Percentiles rank a stretch among this genome's conserved stretches.
Conservation (phyloP, 2,888 invertebrate genomes). For the Drosophila leonis region DNA sequence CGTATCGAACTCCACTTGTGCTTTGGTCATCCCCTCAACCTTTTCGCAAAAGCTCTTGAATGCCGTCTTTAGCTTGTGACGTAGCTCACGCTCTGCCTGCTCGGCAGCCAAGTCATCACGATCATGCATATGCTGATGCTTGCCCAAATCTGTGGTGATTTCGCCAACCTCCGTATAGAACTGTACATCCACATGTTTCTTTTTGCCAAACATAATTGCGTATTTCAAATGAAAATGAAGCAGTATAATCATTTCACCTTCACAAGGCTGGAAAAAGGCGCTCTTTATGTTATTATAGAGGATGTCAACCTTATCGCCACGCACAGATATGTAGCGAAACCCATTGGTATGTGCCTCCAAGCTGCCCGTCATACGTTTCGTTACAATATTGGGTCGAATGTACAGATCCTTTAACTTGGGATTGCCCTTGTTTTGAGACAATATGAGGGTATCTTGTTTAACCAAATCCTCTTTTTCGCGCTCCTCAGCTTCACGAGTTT, state of each 20-base stretch:
- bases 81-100: constrained; percentile 98
- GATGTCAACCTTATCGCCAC: constrained; percentile 99
- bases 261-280: constrained; percentile 99
- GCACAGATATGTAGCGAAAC: constrained; percentile 98
- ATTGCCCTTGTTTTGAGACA: constrained; percentile 98
- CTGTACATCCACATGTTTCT: constrained; percentile 99
- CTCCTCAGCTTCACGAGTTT: constrained; percentile 99
- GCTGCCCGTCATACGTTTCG: constrained; percentile 96
- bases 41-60: constrained; percentile 99
- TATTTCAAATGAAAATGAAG: constrained; percentile 99
- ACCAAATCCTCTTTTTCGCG: constrained; percentile 99
- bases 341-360: constrained; percentile 98
- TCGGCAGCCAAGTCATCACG: constrained; percentile 99
- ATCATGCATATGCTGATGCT: constrained; percentile 99
- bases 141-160: constrained; percentile 99
- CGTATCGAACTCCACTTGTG: constrained; percentile 98
- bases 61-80: constrained; percentile 98
- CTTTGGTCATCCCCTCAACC: constrained; percentile 97
- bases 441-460: constrained; percentile 97
- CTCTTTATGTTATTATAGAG: constrained; percentile 99
- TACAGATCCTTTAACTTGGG: constrained; percentile 99
- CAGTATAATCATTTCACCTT: constrained; percentile 99
- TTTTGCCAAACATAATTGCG: constrained; percentile 99
- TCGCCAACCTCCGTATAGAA: constrained; percentile 99
- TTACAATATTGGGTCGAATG: constrained; percentile 99